Evolutionary conservation across 1,140 invertebrate species (phyloP).

Genomic region (Plodia interpunctella): DNA sequence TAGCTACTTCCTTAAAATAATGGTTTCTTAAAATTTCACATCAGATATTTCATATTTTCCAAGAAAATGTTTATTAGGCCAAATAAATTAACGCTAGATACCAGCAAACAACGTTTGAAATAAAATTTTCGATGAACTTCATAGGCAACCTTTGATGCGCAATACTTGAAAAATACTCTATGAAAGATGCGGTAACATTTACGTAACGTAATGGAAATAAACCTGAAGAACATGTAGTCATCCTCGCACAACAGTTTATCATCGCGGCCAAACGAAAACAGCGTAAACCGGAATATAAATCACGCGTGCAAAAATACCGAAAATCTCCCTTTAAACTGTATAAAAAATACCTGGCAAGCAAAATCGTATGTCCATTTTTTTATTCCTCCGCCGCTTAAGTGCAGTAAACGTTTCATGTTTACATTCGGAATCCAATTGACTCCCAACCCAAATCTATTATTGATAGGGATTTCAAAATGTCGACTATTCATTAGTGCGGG

Average conservation of each 20-base stretch:
- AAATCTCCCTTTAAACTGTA: not conserved
- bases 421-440: conserved; percentile 30
- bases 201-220: no score
- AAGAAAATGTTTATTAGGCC: no score
- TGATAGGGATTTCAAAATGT: conserved; percentile 37
- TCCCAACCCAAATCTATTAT: conserved; percentile 33
- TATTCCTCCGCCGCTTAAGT: not conserved
- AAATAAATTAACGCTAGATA: no score
- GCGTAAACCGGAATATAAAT: not conserved
- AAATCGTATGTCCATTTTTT: not conserved
- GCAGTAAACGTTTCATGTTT: conserved; percentile 12
- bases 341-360: conserved; percentile 5
- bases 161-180: no score
- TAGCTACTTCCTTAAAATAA: no score
- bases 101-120: no score
- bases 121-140: no score
- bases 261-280: not conserved
- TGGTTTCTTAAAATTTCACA: no score
- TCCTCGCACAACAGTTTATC: not conserved
- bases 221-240: not conserved
- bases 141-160: no score
- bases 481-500: conserved; percentile 41
- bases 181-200: no score
- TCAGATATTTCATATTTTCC: no score
- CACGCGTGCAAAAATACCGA: not conserved